Evolutionary conservation across 2,797 vertebrate genomes (phyloP), one percentile per base, ranked within the genome.

Genomic region (Ambastaia sidthimunki): DNA sequence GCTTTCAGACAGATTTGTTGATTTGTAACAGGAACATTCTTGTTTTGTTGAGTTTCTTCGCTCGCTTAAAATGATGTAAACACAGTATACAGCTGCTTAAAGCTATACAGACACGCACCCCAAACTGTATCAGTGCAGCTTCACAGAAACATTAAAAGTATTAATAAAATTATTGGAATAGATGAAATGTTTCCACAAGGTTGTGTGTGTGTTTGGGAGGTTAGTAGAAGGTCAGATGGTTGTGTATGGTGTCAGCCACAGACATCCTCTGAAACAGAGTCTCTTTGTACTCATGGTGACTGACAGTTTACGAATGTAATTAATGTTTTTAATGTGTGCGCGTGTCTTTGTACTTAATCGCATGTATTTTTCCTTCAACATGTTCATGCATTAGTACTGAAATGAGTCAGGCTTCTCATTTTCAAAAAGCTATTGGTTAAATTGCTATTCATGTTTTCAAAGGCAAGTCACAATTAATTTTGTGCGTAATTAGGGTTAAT

Each of bases 201-300:
- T 16, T 41, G 44, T 59, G 48, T 67, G 34, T 57, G 75, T 71
- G 28, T 68, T 68, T 57, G 47, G 44, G 23, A 54, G 68, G 55
- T 71, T 47, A 48, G 76, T 50, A 55, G 57, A 37, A 44, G 77
- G 57, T 37, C 41, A 70, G 19, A 72, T 55, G 47, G 1, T 52
- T 25, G 4, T 72, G 48, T 73, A 41, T 72, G 55, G 78, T 80
- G 71, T 73, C 78, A 80, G 78, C 25, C 78, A 9, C 69, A 57
- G 78, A 37, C 47, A 50, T 80, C 78, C 78, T 66, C 48, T 41
- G 15, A 4, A 73, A 80, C 78, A 80, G 77, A 72, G 69, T 66
- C 59, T 2, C 70, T 79, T 79, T 79, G 77, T 79, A 41, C 69
- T 71, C 5, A 11, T 19, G 4, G 21, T 66, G 59, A 57, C 69